Evolutionary conservation across 2,113 vertebrate genomes (phyloP).

Genomic region (Ornithorhynchus anatinus): DNA sequence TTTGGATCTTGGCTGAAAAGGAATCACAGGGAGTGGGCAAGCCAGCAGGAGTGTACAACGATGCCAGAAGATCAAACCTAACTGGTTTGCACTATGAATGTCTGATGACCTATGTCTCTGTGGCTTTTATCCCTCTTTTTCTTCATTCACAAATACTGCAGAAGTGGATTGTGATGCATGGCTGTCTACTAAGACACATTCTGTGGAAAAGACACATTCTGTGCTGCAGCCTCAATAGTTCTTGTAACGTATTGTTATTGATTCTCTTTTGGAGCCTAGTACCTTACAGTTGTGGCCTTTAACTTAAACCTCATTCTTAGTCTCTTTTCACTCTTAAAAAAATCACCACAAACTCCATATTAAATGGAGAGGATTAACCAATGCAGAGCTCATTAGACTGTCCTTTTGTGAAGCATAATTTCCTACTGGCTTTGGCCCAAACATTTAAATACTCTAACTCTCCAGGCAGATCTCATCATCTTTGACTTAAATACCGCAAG

Average conservation of each 20-base stretch:
- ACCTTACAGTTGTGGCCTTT: conserved; percentile 28
- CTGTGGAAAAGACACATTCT: neutral
- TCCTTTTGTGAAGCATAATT: conserved; percentile 67
- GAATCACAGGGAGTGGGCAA: too few relatives aligned
- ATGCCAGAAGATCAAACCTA: too few relatives aligned
- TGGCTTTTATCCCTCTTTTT: too few relatives aligned
- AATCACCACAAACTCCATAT: conserved; percentile 35
- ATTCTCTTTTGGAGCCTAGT: neutral
- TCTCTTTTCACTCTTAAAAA: conserved; percentile 17
- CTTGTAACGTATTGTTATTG: neutral
- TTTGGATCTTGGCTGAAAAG: too few relatives aligned
- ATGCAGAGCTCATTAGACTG: conserved; percentile 21
- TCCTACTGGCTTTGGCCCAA: conserved; percentile 63
- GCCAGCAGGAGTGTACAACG: too few relatives aligned
- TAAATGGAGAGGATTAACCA: conserved; percentile 56
- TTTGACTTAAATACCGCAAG: conserved; percentile 69
- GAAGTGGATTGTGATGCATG: too few relatives aligned
- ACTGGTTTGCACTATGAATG: too few relatives aligned
- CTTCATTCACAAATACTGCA: too few relatives aligned
- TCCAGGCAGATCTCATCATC: conserved; percentile 63
- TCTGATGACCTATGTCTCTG: too few relatives aligned
- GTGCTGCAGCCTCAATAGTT: neutral
- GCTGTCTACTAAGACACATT: too few relatives aligned
- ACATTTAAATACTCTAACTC: conserved; percentile 67
- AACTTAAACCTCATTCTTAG: conserved; percentile 23